Evolutionary conservation across 2,888 invertebrate genomes (phyloP), one percentile per base, ranked within the genome.

Genomic region (Agrypnus murinus): DNA sequence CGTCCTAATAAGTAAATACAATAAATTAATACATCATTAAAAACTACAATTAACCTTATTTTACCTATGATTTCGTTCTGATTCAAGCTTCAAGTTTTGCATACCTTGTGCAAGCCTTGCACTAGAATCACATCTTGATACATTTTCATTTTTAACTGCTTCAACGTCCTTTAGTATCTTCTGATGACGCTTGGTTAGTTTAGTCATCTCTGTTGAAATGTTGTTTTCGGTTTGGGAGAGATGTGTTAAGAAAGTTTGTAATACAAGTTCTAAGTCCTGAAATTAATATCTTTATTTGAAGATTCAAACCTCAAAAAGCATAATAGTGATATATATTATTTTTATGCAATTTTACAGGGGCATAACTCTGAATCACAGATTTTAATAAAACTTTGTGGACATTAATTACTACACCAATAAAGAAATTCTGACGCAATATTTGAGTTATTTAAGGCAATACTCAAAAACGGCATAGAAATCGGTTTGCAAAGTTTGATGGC

Each of bases 51-150:
- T 7, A 9, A n/a, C n/a, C n/a, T 25, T 25, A 25, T 25, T n/a
- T 36, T 65, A 70, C 34, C 75, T 76, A 4, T 74, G 58, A 58
- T 79, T 79, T 40, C 78, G 76, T 8, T 79, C 75, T 38, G 80
- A 81, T 71, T 85, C 84, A 6, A 81, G 31, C 46, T 80, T 75
- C 19, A 84, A 71, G 63, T 77, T 78, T 73, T 84, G 83, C 73
- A 84, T 75, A 17, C 77, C 78, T 66, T 78, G 77, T 4, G 80
- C 64, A n/a, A 85, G 71, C 15, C 74, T 62, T 12, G 59, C n/a
- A n/a, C 40, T 60, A 1, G 71, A 69, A 59, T 81, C 81, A 15
- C 72, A 74, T 68, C 81, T 83, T 10, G 81, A 57, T 15, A 72
- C 38, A 50, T 77, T 74, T 45, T 81, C 79, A 10, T 67, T 73